Conservation (phyloP, 2,888 invertebrate genomes). For the Tolmerus cingulatus region DNA sequence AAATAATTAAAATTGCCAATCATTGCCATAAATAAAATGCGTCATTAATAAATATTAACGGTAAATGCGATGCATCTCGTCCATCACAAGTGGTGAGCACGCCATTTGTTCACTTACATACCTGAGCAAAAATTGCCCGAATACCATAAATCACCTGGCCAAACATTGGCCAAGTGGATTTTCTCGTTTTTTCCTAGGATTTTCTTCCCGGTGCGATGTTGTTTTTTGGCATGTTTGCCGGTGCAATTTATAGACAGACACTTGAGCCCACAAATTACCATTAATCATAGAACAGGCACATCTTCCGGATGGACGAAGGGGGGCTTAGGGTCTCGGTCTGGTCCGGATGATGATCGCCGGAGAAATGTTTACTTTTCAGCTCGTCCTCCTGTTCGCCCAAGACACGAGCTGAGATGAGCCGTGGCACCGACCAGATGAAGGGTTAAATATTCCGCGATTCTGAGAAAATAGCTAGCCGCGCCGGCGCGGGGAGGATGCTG, state of each 20-base stretch:
- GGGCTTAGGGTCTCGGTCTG: background rate
- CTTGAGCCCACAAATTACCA: conserved; percentile 32
- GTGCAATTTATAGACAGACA: conserved; percentile 35
- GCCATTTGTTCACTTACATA: background rate
- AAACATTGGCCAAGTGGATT: conserved; percentile 1
- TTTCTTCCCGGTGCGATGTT: background rate
- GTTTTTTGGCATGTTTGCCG: background rate
- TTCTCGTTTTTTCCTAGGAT: background rate
- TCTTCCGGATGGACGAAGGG: background rate
- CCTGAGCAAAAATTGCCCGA: background rate
- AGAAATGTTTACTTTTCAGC: conserved; percentile 12
- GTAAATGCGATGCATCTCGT: background rate
- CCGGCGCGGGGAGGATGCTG: background rate
- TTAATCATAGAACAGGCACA: conserved; percentile 14
- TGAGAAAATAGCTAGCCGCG: background rate
- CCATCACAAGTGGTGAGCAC: background rate
- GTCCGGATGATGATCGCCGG: background rate
- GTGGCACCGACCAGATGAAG: background rate
- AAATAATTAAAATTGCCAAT: conserved; percentile 14
- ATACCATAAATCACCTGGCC: conserved; percentile 25
- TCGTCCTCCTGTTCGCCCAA: background rate
- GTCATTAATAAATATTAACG: conserved; percentile 36
- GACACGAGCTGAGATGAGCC: background rate
- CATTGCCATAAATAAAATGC: conserved; percentile 31
- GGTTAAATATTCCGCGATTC: conserved; percentile 7